Base-by-base conservation (phyloP, 1,140 invertebrate genomes). In the Drosophila kohkoa region DNA sequence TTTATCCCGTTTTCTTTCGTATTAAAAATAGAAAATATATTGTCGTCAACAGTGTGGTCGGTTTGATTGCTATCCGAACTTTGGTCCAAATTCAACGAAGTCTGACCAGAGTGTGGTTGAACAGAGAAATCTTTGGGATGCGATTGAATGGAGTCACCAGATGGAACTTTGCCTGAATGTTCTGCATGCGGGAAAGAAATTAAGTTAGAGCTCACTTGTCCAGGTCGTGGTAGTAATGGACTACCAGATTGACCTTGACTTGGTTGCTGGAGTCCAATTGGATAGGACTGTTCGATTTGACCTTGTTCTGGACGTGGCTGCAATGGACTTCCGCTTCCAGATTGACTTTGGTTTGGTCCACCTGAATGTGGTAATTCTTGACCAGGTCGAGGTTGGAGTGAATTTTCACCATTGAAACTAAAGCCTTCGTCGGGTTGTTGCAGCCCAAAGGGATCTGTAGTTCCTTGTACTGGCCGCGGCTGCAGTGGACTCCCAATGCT, bases 1-100 rank as follows among this genome's bases (percentile, higher is more conserved):
- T 25, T 25, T 25, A 25, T 25, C 0, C 0, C 20, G 20, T 0
- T 25, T 25, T 72, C 66, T 0, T 76, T 45, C 5, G 79, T 88
- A 3, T 74, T 82, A 15, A 87, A 87, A 10, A 87, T 76, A 2
- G 75, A 43, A 0, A 28, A 32, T n/a, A 88, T 52, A 10, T 52
- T 67, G 25, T 69, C 67, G 0, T 74, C 68, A 20, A 48, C 45
- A 30, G 16, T 32, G 6, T 4, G 20, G 3, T 66, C 51, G 5
- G 7, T 38, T 15, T 38, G 5, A 10, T 32, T 35, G 15, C 5
- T 38, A 13, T 41, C 62, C 11, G 6, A 73, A 51, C 13, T 81
- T 32, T 5, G 30, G 7, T 32, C 5, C 30, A 32, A 32, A 32
- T 32, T 32, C 5, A 6, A 8, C 5, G 30, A 8, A 32, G 30